Evolutionary conservation across 1,140 invertebrate genomes (phyloP), one percentile per base, ranked within the genome.

Genomic region (Lordiphosa collinella): DNA sequence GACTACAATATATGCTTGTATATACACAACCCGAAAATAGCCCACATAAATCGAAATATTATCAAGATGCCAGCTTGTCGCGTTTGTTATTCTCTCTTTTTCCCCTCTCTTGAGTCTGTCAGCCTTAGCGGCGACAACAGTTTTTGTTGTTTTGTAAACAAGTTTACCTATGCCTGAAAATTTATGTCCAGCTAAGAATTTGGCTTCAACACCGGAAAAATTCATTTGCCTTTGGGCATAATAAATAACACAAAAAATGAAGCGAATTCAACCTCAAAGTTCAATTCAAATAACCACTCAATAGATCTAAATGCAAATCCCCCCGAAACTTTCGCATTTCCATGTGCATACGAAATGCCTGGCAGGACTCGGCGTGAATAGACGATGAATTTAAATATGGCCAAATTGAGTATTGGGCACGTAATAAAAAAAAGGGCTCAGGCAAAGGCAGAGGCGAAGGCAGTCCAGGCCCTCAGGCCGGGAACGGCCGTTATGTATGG

Each of bases 311-410:
- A 55, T 25, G 36, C 13, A 58, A 67, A 55, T 66, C 41, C 37
- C 36, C 36, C 22, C 53, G 60, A 48, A 75, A 67, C 58, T 60
- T 35, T 47, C 48, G 37, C 50, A 59, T 64, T 66, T 61, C 56
- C 52, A 60, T 82, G 76, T 84, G 76, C 76, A 84, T 82, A 69
- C 78, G 53, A 73, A 78, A 84, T 82, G 62, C 68, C 78, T 52
- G 55, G 44, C 57, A 67, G 76, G 40, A 22, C 40, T 22, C 18
- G 25, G 40, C 64, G 61, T 82, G 59, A 72, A 84, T 85, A 85
- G 78, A 84, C 78, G 78, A 84, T 84, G 78, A 84, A 84, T 84
- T 84, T 84, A 84, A 84, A 84, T 84, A 84, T 84, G 78, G 63
- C 78, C 78, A 84, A 84, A 84, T 84, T 84, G 78, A 84, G 78